Conservation (phyloP, 2,797 vertebrate genomes). For the Typhlichthys eigenmanni region DNA sequence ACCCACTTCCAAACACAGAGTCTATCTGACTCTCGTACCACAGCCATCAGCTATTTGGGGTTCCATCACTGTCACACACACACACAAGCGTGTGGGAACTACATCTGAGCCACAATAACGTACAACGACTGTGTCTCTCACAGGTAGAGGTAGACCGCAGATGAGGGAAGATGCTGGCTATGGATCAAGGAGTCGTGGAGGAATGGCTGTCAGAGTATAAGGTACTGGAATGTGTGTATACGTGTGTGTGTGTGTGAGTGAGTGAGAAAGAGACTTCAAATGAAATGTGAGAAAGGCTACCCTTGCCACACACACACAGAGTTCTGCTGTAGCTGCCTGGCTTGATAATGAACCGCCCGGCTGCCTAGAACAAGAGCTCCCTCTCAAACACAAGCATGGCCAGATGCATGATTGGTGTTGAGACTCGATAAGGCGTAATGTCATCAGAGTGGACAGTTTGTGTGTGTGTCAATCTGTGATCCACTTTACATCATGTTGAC, state of each 20-base stretch:
- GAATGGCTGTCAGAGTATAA: constrained; percentile 99
- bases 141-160: constrained; percentile 80
- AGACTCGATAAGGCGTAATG: constrained; percentile 12
- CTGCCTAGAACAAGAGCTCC: constrained; percentile 4
- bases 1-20: too few species aligned
- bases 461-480: constrained; percentile 7
- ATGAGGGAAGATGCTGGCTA: constrained; percentile 97
- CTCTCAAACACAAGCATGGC: constrained; percentile 27
- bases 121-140: constrained; percentile 30
- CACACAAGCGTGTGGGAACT: too few species aligned
- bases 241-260: constrained; percentile 1
- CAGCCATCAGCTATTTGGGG: too few species aligned
- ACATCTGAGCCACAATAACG: neutral
- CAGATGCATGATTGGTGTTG: constrained; percentile 17
- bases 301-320: constrained; percentile 6
- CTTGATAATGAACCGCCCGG: constrained; percentile 8
- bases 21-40: too few species aligned
- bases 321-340: constrained; percentile 14
- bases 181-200: constrained; percentile 95
- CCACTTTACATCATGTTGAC: constrained; percentile 2
- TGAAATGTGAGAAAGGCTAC: constrained; percentile 1
- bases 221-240: constrained; percentile 68
- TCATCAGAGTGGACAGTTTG: constrained; percentile 18
- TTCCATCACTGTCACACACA: too few species aligned
- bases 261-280: neutral